A percentile compares a stretch with the other conserved stretches of the same genome.
phyloP scores from a whole-genome alignment of 2,797 vertebrate species.

The Otolemur crassicaudatus region DNA sequence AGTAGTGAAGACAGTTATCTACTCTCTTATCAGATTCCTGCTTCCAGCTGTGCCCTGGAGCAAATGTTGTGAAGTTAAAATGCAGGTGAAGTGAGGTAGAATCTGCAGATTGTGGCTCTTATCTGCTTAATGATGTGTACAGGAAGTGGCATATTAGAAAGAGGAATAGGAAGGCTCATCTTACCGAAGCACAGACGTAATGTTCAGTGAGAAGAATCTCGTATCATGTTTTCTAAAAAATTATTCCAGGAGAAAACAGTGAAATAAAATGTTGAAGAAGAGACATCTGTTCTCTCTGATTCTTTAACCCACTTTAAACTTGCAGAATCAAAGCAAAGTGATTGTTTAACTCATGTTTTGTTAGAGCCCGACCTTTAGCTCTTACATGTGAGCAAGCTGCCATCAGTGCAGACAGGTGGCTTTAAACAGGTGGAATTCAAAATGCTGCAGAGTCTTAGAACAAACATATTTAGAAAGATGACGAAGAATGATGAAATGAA shows the following conservation, averaged over 20 bases:
- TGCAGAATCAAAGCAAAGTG: constrained; percentile 38
- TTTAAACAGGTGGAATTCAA: constrained; percentile 16
- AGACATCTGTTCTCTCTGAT: constrained; percentile 70
- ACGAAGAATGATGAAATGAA: background rate
- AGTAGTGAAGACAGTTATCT: background rate
- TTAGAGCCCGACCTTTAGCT: constrained; percentile 43
- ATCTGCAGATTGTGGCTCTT: background rate
- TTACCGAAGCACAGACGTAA: constrained; percentile 21
- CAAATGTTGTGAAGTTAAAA: background rate
- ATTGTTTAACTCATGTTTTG: constrained; percentile 54
- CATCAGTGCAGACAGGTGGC: constrained; percentile 62
- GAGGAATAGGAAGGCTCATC: background rate
- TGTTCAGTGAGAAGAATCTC: background rate
- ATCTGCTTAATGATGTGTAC: constrained; percentile 55
- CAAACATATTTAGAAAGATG: background rate
- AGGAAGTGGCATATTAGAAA: constrained; percentile 17
- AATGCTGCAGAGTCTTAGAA: background rate
- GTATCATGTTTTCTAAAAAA: constrained; percentile 31
- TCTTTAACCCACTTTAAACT: constrained; percentile 44
- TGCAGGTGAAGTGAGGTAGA: background rate
- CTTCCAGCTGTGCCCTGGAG: constrained; percentile 40
- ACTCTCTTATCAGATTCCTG: background rate
- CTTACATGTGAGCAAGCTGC: constrained; percentile 42
- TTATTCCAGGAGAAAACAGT: background rate
- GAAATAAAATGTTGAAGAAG: constrained; percentile 2